Base-by-base conservation (phyloP, 2,797 vertebrate genomes). In the Bovichtus diacanthus region DNA sequence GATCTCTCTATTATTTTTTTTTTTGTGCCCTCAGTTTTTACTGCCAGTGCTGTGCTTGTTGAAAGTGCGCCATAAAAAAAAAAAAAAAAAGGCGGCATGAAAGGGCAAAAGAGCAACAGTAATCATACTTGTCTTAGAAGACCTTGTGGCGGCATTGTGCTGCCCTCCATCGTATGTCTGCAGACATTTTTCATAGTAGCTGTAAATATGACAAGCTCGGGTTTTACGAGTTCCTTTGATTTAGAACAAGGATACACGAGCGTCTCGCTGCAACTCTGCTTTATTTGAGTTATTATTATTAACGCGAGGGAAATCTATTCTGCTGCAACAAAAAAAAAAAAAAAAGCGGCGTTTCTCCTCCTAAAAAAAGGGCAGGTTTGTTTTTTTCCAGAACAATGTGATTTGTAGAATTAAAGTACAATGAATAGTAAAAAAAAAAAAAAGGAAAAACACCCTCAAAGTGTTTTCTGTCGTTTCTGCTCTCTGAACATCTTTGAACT, bases 121-220 rank as follows among this genome's bases (percentile, higher is more conserved):
- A 81, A 85, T 83, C 83, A 72, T 4, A 47, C 67, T 76, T 41
- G 82, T 85, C 70, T 87, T 51, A 7, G 68, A 81, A 49, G 90
- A 87, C 88, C 89, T 88, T 83, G 87, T 31, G 70, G 86, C 23
- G 83, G 92, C 88, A 85, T 90, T 86, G 90, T 91, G 87, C 89
- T 93, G 91, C 88, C 91, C 88, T 93, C 88, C 91, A 85, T 88
- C 76, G 89, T 65, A 78, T 2, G 77, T 81, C 87, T 76, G 82
- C 72, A 80, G 90, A 70, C 76, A 87, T 88, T 88, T 91, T 83
- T 85, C 72, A 76, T 3, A 38, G 38, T 1, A 5, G 87, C 79
- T 63, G 80, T 83, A 90, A 89, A 88, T 83, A 81, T 76, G 82
- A 86, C 82, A 77, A 68, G 62, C 25, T 9, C 21, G 1, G 44